Conservation (phyloP, 2,888 invertebrate genomes). For the Temnothorax rugatulus region DNA sequence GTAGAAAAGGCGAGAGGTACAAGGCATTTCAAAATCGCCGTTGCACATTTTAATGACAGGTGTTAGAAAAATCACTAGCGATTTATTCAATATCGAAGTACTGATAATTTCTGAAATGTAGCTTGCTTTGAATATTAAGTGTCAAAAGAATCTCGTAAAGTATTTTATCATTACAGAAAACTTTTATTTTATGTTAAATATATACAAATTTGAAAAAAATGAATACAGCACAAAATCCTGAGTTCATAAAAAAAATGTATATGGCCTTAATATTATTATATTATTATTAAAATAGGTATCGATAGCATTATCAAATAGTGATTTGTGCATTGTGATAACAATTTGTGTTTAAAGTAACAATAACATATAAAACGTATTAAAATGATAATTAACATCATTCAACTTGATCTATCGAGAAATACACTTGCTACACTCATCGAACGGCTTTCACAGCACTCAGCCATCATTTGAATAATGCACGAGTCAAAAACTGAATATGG, state of each 20-base stretch:
- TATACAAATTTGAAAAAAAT: background rate
- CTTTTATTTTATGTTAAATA: background rate
- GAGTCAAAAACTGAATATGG: constrained; percentile 71
- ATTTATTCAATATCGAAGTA: background rate
- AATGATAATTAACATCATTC: background rate
- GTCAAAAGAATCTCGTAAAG: background rate
- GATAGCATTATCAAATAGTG: background rate
- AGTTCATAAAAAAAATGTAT: background rate
- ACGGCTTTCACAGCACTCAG: constrained; percentile 47
- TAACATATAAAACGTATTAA: constrained; percentile 1
- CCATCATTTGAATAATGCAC: constrained; percentile 69
- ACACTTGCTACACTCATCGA: constrained; percentile 65
- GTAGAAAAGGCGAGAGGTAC: background rate
- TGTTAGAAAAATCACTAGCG: constrained; percentile 3
- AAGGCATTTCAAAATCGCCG: background rate
- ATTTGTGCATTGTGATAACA: background rate
- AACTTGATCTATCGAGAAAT: constrained; percentile 42
- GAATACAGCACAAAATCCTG: background rate
- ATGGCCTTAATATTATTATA: background rate
- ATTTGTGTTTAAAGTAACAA: background rate
- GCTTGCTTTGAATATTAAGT: background rate
- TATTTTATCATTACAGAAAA: background rate
- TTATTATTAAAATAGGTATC: constrained; percentile 16
- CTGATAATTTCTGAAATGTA: background rate
- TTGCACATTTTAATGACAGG: constrained; percentile 21